Base-by-base conservation (phyloP, 2,113 vertebrate genomes). In the Ceratotherium simum region DNA sequence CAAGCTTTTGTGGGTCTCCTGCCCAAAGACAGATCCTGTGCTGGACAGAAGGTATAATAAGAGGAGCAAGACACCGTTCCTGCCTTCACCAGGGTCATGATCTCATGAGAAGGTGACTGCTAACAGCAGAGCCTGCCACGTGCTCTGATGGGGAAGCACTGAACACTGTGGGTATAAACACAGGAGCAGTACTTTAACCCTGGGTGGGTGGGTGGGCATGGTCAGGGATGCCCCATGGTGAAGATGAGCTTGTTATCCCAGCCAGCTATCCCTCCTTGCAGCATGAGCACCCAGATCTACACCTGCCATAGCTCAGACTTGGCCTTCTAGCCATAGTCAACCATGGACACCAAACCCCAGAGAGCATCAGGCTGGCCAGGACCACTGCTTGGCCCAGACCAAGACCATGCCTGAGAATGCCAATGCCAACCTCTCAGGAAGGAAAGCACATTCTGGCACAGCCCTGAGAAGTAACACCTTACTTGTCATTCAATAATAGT, bases 401-500 rank as follows among this genome's bases (percentile, higher is more conserved):
- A 0, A 78, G 51, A 36, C 36, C 1, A 1, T 13, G 56, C n/a
- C 70, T 21, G 29, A 25, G 58, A 16, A 62, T 16, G 46, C 21
- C 78, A 75, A 16, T 31, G 17, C 36, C 5, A 20, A 16, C 25
- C 48, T 60, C 48, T n/a, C 4, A 0, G 8, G 6, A 67, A 39
- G 16, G 65, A 14, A n/a, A n/a, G 51, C 39, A 25, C 23, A 27
- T 8, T 25, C 18, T 1, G 20, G 29, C 62, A 81, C 20, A 25
- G 27, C 76, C 54, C 80, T 18, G 79, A 31, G 42, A 29, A 54
- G 2, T 64, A n/a, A 33, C 16, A 12, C 11, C 25, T 84, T 13
- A 29, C 11, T 1, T 14, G 9, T 36, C 58, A 51, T 10, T n/a
- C 17, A 46, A 1, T 6, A 27, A 60, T 0, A 54, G 18, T 2